These are phyloP conservation scores for Drosophila quadrilineata DNA, from an alignment of 1,140 invertebrate species.

Conservation along the genomic window DNA sequence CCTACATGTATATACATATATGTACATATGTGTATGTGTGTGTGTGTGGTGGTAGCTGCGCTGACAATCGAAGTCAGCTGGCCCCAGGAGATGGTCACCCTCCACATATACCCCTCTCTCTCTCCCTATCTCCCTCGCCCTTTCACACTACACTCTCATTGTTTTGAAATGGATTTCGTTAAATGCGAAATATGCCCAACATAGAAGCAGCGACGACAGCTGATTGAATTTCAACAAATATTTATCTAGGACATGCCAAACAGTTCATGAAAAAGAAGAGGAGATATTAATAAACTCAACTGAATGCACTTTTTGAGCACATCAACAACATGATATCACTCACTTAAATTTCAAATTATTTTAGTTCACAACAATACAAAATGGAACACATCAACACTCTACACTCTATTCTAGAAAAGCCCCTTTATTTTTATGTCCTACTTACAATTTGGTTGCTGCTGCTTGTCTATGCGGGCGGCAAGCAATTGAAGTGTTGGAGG, in stretches of 20 bases:
- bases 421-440: background rate
- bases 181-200: constrained; percentile 13
- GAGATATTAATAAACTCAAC: too few species aligned
- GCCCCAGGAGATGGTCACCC: background rate
- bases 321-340: too few species aligned
- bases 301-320: too few species aligned
- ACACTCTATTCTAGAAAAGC: background rate
- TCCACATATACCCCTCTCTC: background rate
- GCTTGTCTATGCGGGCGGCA: constrained; percentile 5
- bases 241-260: constrained; percentile 9
- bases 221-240: constrained; percentile 20
- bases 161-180: constrained; percentile 19
- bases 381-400: too few species aligned
- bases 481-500: background rate
- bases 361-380: too few species aligned
- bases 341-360: too few species aligned
- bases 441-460: constrained; percentile 18
- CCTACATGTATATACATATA: background rate
- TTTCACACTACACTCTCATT: constrained; percentile 12
- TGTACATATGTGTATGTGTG: background rate
- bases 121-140: background rate
- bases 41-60: background rate
- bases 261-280: too few species aligned
- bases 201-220: background rate
- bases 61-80: constrained; percentile 1